Conservation (phyloP, 2,113 vertebrate genomes). For the Sturnira hondurensis region DNA sequence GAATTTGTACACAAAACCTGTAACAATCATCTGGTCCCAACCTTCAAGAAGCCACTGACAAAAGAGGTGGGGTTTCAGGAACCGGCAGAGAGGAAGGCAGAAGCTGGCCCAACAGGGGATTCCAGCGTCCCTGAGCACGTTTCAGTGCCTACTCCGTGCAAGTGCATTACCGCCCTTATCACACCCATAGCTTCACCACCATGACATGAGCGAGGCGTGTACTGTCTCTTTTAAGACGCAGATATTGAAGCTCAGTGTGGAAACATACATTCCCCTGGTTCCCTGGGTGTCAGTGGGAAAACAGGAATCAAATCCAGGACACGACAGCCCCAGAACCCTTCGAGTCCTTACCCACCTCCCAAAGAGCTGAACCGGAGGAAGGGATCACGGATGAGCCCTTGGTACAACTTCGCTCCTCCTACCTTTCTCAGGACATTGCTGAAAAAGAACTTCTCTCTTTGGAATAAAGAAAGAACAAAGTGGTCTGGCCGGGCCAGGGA, state of each 20-base stretch:
- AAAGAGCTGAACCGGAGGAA: background rate
- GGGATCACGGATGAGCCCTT: background rate
- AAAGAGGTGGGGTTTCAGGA: background rate
- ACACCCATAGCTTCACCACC: background rate
- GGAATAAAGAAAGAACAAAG: conserved; percentile 32
- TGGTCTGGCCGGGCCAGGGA: background rate
- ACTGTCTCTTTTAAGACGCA: background rate
- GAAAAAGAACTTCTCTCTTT: background rate
- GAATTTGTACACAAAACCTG: background rate
- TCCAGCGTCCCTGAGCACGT: background rate
- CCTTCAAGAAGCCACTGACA: background rate
- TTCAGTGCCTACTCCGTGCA: background rate
- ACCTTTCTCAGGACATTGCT: background rate
- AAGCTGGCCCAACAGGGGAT: background rate
- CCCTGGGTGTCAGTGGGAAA: background rate
- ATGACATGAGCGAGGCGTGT: background rate
- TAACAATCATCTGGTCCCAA: background rate
- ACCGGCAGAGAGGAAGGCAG: background rate
- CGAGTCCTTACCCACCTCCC: fast-evolving
- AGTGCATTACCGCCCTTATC: background rate
- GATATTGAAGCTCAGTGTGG: background rate
- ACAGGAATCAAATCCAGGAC: background rate
- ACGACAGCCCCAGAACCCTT: background rate
- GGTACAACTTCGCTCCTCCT: background rate
- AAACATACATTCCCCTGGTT: background rate